These are phyloP conservation scores for Diarsia brunnea DNA, from an alignment of 2,888 invertebrate species.

Conservation along the genomic window DNA sequence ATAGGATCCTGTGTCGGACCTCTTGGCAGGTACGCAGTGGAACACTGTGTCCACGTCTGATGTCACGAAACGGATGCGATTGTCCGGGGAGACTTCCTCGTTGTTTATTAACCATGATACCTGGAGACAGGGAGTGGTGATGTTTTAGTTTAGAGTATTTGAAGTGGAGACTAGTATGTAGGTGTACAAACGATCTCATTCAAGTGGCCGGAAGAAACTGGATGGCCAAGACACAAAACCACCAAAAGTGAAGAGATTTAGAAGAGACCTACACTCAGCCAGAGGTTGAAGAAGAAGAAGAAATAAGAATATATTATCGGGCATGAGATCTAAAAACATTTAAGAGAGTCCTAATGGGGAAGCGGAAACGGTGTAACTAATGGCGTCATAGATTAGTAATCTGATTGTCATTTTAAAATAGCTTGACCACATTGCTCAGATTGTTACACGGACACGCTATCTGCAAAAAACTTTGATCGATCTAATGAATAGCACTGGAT, in stretches of 20 bases:
- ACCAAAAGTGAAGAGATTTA: no score
- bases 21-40: constrained; percentile 96
- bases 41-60: constrained; percentile 95
- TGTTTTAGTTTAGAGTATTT: background rate
- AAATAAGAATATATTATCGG: background rate
- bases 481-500: background rate
- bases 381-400: no score
- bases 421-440: no score
- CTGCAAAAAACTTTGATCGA: background rate
- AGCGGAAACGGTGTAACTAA: background rate
- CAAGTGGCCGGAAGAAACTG: no score
- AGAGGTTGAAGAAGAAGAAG: background rate
- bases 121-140: constrained; percentile 66
- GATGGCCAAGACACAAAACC: no score
- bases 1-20: constrained; percentile 98
- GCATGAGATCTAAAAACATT: background rate
- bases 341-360: background rate
- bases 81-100: constrained; percentile 94
- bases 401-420: no score
- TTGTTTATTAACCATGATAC: constrained; percentile 97
- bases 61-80: constrained; percentile 96
- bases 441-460: background rate
- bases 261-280: no score
- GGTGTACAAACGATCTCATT: no score
- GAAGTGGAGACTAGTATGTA: no score